phyloP scores from a whole-genome alignment of 2,888 invertebrate genomes.

The Yponomeuta malinellus region DNA sequence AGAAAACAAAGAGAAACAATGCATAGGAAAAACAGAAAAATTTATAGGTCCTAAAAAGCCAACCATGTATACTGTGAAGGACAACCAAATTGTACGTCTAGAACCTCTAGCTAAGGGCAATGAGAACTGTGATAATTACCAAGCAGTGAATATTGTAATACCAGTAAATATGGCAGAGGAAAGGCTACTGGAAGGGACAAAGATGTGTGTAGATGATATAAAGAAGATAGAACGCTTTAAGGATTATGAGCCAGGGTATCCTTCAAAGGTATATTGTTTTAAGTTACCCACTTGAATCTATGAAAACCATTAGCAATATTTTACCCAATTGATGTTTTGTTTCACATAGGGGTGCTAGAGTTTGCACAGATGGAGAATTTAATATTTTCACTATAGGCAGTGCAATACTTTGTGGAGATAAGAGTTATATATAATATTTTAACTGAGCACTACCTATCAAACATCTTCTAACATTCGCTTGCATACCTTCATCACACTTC shows the following conservation, averaged over 20 bases:
- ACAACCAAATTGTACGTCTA: conserved; percentile 66
- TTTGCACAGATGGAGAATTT: too few species aligned
- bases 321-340: not conserved
- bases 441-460: too few species aligned
- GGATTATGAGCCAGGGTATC: conserved; percentile 69
- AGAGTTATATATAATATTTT: too few species aligned
- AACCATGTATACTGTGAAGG: conserved; percentile 67
- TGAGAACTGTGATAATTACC: conserved; percentile 29
- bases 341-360: not conserved
- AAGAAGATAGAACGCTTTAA: conserved; percentile 69
- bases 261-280: conserved; percentile 56
- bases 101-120: conserved; percentile 33
- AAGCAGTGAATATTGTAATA: conserved; percentile 51
- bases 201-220: conserved; percentile 70
- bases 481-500: too few species aligned
- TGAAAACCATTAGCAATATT: not conserved
- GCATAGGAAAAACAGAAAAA: conserved; percentile 21
- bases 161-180: conserved; percentile 54
- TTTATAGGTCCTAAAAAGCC: conserved; percentile 47
- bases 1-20: conserved; percentile 26
- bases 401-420: too few species aligned
- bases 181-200: conserved; percentile 59
- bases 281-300: too few species aligned
- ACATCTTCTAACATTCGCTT: too few species aligned
- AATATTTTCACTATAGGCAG: too few species aligned